Conservation (phyloP, 2,797 vertebrate species). For the Geotrypetes seraphini region DNA sequence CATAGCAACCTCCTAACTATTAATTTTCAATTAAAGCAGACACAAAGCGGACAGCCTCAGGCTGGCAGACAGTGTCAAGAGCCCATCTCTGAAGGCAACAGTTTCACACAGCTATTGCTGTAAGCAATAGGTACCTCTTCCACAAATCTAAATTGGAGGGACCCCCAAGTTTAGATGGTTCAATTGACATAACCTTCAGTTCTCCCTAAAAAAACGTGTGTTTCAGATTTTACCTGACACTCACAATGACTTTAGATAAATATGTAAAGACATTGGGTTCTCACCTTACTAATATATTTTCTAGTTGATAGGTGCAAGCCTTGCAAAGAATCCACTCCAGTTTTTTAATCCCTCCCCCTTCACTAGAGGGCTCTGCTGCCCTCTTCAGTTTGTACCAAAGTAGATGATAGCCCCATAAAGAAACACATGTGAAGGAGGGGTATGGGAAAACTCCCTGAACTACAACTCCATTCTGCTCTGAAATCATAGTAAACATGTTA, state of each 20-base stretch:
- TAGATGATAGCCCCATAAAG: no score
- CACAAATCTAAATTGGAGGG: slow-evolving; percentile 60
- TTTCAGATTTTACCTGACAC: slow-evolving; percentile 35
- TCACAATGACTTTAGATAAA: slow-evolving; percentile 46
- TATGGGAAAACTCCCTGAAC: no score
- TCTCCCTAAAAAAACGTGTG: slow-evolving; percentile 53
- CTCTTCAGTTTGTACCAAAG: no score
- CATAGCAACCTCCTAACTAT: slow-evolving; percentile 86
- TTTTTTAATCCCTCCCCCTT: no score
- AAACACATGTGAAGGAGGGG: no score
- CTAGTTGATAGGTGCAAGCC: no score
- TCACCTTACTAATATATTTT: no score
- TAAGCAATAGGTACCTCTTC: slow-evolving; percentile 60
- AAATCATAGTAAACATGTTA: no score
- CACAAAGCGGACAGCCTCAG: slow-evolving; percentile 74
- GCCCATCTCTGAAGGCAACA: slow-evolving; percentile 71
- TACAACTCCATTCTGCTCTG: no score
- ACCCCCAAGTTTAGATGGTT: slow-evolving; percentile 61
- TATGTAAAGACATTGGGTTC: no score
- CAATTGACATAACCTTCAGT: slow-evolving; percentile 68
- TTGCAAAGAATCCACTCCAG: no score
- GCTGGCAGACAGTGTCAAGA: slow-evolving; percentile 80
- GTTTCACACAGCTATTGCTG: slow-evolving; percentile 71
- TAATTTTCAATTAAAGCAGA: slow-evolving; percentile 95
- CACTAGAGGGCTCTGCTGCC: no score